These are phyloP conservation scores for Craniophora ligustri DNA, from an alignment of 2,888 invertebrate genomes.

Conservation along the genomic window DNA sequence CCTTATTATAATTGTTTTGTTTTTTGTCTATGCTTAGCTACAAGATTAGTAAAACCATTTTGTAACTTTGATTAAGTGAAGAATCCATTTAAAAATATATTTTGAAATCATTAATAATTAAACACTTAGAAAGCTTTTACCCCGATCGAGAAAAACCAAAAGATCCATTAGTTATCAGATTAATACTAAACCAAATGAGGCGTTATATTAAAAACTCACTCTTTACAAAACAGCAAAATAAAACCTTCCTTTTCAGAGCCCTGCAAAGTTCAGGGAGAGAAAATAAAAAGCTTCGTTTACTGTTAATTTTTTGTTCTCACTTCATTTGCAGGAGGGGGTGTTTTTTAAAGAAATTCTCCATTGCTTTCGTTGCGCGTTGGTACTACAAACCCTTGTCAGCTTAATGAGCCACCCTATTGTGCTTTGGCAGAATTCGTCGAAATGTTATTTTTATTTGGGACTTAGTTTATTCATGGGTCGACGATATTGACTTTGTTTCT, in stretches of 20 bases:
- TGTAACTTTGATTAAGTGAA: too few relatives aligned
- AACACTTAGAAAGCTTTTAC: background rate
- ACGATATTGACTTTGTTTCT: background rate
- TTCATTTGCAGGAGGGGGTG: slow-evolving; percentile 43
- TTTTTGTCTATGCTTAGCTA: too few relatives aligned
- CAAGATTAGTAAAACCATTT: too few relatives aligned
- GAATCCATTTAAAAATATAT: too few relatives aligned
- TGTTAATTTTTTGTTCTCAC: slow-evolving; percentile 45
- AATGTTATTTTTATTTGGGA: slow-evolving; percentile 28
- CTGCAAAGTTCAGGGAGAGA: slow-evolving; percentile 21
- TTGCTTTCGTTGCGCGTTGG: slow-evolving; percentile 29
- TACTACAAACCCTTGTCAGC: slow-evolving; percentile 60
- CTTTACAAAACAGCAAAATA: slow-evolving; percentile 2
- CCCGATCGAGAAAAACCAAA: background rate
- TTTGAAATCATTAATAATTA: background rate
- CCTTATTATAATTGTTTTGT: too few relatives aligned
- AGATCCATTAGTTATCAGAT: background rate
- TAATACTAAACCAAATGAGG: slow-evolving; percentile 4
- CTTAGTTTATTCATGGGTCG: slow-evolving; percentile 5
- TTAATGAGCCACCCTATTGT: slow-evolving; percentile 48
- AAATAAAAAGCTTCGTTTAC: slow-evolving; percentile 27
- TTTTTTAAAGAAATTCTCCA: slow-evolving; percentile 47
- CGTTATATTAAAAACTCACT: slow-evolving; percentile 10
- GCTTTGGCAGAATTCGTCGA: slow-evolving; percentile 25
- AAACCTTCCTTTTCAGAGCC: background rate